Conservation (phyloP, 2,888 invertebrate species). For the Busseola fusca region DNA sequence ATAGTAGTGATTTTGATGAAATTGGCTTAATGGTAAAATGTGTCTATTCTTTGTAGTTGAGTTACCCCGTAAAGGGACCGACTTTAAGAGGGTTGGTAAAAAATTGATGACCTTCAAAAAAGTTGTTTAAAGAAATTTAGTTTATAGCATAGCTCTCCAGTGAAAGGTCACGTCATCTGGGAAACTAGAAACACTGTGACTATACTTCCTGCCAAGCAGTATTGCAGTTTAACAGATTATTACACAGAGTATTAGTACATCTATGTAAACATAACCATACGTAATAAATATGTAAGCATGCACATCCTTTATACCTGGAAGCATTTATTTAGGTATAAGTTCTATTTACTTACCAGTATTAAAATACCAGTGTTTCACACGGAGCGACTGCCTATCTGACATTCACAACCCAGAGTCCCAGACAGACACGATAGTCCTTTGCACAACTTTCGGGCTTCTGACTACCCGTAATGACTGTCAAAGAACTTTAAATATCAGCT, state of each 20-base stretch:
- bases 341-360: too few relatives aligned
- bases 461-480: not conserved
- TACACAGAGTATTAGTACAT: too few relatives aligned
- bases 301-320: too few relatives aligned
- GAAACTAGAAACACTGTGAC: not conserved
- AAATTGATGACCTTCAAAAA: not conserved
- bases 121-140: conserved; percentile 8
- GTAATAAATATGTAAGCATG: too few relatives aligned
- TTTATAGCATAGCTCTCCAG: not conserved
- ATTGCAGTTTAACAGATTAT: too few relatives aligned
- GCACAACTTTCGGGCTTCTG: not conserved
- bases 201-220: not conserved
- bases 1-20: conserved; percentile 48
- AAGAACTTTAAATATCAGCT: not conserved
- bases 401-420: not conserved
- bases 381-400: not conserved
- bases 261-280: too few relatives aligned
- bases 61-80: not conserved
- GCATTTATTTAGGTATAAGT: too few relatives aligned
- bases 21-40: conserved; percentile 33
- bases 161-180: not conserved
- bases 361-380: not conserved
- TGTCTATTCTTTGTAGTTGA: conserved; percentile 6
- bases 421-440: not conserved
- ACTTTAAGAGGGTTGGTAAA: not conserved